Evolutionary conservation across 2,888 invertebrate genomes (phyloP).

Genomic region (Matsumyia berberina): DNA sequence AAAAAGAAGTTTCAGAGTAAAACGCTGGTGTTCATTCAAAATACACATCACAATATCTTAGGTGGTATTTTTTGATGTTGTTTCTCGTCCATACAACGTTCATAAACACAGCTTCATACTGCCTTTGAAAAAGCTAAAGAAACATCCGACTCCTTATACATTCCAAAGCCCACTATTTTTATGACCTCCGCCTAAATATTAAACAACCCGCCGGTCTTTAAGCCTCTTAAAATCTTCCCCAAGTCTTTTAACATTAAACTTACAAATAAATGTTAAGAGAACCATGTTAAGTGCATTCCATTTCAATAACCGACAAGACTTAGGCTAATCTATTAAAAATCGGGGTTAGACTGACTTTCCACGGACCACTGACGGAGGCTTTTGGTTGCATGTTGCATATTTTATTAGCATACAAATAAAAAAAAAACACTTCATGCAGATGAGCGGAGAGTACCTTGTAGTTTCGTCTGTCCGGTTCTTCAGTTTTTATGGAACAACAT

Average conservation of each 20-base stretch:
- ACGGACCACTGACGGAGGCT: neutral
- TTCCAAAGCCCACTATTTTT: no score
- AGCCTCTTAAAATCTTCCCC: neutral
- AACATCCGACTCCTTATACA: no score
- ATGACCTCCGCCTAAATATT: no score
- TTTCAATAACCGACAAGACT: neutral
- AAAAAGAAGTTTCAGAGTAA: no score
- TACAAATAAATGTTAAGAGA: neutral
- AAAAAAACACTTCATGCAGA: neutral
- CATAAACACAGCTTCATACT: no score
- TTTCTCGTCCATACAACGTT: no score
- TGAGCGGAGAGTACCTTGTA: neutral
- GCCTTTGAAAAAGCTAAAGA: no score
- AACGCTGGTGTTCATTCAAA: no score
- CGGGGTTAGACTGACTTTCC: constrained; percentile 12
- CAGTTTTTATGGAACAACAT: constrained; percentile 36
- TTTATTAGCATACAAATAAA: constrained; percentile 43
- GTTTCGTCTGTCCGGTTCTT: constrained; percentile 8
- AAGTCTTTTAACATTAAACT: neutral
- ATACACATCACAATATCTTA: no score
- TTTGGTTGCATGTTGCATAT: constrained; percentile 32
- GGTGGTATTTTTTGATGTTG: no score
- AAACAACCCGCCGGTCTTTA: no score
- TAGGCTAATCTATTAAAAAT: constrained; percentile 4
- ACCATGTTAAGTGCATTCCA: constrained; percentile 18